phyloP scores from a whole-genome alignment of 2,113 vertebrate genomes.

The Fulmarus glacialis region DNA sequence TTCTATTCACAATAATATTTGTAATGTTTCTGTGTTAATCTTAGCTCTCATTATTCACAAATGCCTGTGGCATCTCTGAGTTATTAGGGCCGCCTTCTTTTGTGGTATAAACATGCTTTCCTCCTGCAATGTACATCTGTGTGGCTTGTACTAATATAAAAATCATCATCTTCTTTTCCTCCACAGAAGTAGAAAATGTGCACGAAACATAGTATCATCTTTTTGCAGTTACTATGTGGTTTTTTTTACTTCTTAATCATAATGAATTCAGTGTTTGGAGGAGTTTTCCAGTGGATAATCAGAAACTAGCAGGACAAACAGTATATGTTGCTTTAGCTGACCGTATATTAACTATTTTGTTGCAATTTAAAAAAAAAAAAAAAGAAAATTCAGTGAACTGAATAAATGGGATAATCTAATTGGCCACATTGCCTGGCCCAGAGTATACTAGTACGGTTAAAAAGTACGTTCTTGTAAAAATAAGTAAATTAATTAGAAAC shows the following conservation, averaged over 20 bases:
- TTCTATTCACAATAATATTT: conserved; percentile 39
- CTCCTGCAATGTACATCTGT: conserved; percentile 29
- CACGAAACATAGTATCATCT: not conserved
- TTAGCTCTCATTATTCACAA: conserved; percentile 61
- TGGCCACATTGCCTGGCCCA: conserved; percentile 32
- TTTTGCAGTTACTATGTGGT: not conserved
- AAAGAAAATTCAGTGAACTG: conserved; percentile 6
- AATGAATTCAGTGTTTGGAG: not conserved
- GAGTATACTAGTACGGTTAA: conserved; percentile 24
- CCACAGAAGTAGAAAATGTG: not conserved
- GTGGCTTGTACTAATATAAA: conserved; percentile 20
- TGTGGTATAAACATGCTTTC: conserved; percentile 25
- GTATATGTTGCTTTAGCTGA: conserved; percentile 42
- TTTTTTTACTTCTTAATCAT: not conserved
- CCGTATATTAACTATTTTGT: conserved; percentile 21
- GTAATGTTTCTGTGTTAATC: conserved; percentile 62
- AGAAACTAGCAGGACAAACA: conserved; percentile 40
- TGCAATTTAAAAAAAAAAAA: not conserved
- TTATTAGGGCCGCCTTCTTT: conserved; percentile 29
- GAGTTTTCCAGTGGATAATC: not conserved
- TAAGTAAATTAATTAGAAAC: not conserved
- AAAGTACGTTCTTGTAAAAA: conserved; percentile 39
- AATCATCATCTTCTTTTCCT: not conserved
- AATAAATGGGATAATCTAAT: conserved; percentile 45
- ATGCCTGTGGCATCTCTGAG: conserved; percentile 32